phyloP scores from a whole-genome alignment of 2,113 vertebrate species.

The Haemorhous mexicanus region DNA sequence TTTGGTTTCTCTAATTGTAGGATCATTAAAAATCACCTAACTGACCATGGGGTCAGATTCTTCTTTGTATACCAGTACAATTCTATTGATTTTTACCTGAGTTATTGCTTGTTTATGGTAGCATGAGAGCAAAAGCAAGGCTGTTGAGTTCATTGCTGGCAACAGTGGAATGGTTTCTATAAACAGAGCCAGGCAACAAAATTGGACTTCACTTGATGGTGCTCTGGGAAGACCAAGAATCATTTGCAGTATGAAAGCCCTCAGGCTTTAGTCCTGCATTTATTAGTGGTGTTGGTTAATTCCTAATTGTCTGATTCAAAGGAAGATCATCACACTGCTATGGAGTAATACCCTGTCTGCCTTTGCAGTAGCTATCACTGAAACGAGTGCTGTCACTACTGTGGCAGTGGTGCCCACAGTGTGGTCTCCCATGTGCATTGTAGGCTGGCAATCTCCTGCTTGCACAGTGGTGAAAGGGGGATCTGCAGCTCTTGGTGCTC shows the following conservation, averaged over 20 bases:
- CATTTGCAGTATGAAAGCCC: neutral
- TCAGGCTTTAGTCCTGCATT: neutral
- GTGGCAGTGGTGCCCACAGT: neutral
- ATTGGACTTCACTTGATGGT: neutral
- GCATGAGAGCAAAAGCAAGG: neutral
- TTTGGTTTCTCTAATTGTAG: neutral
- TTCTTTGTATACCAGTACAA: neutral
- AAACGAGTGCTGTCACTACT: neutral
- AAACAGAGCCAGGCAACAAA: neutral
- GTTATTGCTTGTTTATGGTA: neutral
- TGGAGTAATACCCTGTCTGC: accelerated
- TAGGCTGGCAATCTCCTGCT: neutral
- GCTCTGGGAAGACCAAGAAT: neutral
- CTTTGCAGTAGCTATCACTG: neutral
- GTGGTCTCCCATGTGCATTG: neutral
- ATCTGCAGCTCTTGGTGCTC: neutral
- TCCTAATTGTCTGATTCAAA: neutral
- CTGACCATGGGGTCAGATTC: neutral
- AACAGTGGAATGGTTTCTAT: neutral
- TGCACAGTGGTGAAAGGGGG: too few relatives aligned
- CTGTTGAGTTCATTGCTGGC: neutral
- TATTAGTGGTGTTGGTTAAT: neutral
- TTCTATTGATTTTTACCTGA: neutral
- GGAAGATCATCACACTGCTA: neutral
- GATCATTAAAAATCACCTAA: neutral